phyloP scores from a whole-genome alignment of 2,113 vertebrate species.

The Tachysurus fulvidraco region DNA sequence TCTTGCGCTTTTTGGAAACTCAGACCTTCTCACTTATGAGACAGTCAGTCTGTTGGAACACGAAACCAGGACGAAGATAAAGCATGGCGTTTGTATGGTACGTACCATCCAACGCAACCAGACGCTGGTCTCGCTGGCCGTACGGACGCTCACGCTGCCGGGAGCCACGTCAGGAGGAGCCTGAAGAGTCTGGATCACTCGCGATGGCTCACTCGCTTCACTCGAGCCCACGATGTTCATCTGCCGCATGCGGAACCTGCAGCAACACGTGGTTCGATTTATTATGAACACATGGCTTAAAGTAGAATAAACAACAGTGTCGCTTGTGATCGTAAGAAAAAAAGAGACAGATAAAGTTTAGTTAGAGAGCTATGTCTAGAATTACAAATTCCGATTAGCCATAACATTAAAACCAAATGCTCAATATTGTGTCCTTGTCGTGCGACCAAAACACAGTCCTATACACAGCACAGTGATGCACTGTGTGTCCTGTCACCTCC shows the following conservation, averaged over 20 bases:
- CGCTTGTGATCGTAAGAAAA: not conserved
- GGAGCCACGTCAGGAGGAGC: slow-evolving; percentile 86
- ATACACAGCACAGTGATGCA: no score
- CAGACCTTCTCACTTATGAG: not conserved
- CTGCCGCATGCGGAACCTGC: slow-evolving; percentile 89
- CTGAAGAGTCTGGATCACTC: slow-evolving; percentile 91
- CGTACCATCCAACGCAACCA: slow-evolving; percentile 87
- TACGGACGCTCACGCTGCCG: slow-evolving; percentile 80
- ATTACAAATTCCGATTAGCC: no score
- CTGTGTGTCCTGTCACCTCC: no score
- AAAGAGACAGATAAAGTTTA: not conserved
- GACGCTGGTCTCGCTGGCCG: slow-evolving; percentile 89
- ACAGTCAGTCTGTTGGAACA: not conserved
- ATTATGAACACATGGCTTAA: not conserved
- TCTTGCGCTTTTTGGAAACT: not conserved
- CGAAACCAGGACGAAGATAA: no score
- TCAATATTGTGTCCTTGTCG: no score
- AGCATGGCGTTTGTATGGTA: slow-evolving; percentile 47
- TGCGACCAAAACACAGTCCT: no score
- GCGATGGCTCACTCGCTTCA: slow-evolving; percentile 81
- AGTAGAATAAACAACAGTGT: not conserved
- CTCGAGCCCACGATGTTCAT: slow-evolving; percentile 87
- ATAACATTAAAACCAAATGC: no score
- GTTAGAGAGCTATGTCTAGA: not conserved
- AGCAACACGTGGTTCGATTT: not conserved